Conservation (phyloP, 1,140 invertebrate genomes). For the Anastrepha ludens region DNA sequence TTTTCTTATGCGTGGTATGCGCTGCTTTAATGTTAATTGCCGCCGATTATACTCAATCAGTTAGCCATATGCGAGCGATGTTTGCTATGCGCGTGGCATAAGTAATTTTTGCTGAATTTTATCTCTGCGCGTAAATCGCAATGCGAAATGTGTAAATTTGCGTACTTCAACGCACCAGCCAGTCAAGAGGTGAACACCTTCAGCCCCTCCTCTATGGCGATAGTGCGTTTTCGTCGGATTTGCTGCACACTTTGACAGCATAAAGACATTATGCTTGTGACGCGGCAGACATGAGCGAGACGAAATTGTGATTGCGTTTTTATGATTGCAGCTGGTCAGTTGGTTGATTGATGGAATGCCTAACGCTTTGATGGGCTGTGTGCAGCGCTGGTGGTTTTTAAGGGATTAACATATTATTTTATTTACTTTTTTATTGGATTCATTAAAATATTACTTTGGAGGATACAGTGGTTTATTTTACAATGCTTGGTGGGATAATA, state of each 20-base stretch:
- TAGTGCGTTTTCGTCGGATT: not conserved
- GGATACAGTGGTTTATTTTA: no score
- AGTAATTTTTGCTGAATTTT: conserved; percentile 15
- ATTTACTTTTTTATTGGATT: no score
- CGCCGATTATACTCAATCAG: conserved; percentile 54
- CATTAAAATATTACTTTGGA: no score
- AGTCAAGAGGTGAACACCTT: not conserved
- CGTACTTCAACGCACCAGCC: not conserved
- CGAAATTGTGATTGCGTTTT: conserved; percentile 20
- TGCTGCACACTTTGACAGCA: not conserved
- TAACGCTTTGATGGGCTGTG: not conserved
- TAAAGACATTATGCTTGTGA: conserved; percentile 50
- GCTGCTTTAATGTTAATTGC: conserved; percentile 52
- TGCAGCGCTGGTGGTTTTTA: not conserved
- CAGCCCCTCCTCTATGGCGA: not conserved
- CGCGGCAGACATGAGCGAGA: conserved; percentile 51
- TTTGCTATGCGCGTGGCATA: conserved; percentile 39
- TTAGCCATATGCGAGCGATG: conserved; percentile 51
- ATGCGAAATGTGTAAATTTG: conserved; percentile 23
- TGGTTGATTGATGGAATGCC: conserved; percentile 33
- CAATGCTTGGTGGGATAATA: no score
- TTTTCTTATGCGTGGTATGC: not conserved
- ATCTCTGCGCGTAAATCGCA: not conserved
- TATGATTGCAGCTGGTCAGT: conserved; percentile 39
- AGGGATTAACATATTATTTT: no score